Percentiles rank a stretch among this genome's conserved stretches.
phyloP scores from a whole-genome alignment of 1,140 invertebrate species.

The Orius laevigatus region DNA sequence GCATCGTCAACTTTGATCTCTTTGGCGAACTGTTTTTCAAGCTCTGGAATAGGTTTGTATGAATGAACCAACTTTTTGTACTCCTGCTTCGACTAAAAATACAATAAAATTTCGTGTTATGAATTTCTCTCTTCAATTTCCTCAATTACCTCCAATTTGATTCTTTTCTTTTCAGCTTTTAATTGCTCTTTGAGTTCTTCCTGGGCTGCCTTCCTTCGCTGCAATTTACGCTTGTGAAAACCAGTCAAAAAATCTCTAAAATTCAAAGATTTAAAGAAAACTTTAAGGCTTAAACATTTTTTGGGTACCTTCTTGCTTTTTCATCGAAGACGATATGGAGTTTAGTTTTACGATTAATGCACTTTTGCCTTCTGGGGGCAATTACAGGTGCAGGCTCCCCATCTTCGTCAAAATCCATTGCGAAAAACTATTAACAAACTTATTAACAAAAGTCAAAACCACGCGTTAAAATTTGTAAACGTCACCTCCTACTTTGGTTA shows the following conservation, averaged over 20 bases:
- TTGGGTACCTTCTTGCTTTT: conserved; percentile 15
- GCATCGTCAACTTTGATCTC: conserved; percentile 56
- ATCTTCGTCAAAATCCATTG: conserved; percentile 9
- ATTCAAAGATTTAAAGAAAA: conserved; percentile 2
- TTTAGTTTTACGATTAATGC: conserved; percentile 17
- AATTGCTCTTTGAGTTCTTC: conserved; percentile 46
- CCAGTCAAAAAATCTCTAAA: conserved; percentile 53
- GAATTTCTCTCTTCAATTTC: no score
- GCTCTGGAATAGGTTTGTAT: conserved; percentile 42
- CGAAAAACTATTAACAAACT: not conserved
- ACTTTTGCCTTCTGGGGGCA: conserved; percentile 7
- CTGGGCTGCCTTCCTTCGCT: conserved; percentile 49
- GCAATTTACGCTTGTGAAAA: conserved; percentile 57
- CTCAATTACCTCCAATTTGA: conserved; percentile 55
- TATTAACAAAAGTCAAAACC: not conserved
- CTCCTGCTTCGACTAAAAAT: conserved; percentile 39
- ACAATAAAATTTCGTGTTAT: conserved; percentile 12
- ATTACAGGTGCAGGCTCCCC: not conserved
- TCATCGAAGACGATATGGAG: conserved; percentile 17
- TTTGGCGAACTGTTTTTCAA: conserved; percentile 44
- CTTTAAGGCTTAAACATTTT: not conserved
- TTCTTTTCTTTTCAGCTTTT: conserved; percentile 54
- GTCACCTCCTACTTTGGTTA: not conserved
- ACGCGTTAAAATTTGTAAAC: not conserved
- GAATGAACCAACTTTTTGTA: conserved; percentile 46